Evolutionary conservation across 2,888 invertebrate genomes (phyloP), one percentile per base, ranked within the genome.

Genomic region (Temnothorax unifasciatus): DNA sequence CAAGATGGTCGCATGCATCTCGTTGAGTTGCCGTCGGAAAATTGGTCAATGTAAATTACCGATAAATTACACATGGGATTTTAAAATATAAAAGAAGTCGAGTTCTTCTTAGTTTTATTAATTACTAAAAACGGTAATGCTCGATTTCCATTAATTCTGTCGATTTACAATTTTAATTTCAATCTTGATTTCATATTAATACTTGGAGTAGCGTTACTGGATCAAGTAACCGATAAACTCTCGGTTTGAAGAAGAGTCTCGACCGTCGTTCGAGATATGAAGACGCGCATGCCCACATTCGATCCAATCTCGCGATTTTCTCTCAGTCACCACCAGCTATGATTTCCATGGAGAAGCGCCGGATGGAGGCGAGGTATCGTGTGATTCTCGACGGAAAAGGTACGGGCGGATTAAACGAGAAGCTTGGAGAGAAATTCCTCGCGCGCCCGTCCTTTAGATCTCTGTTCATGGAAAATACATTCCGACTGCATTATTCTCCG

Each of bases 391-490:
- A 68, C 29, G 21, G 68, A 15, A 77, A 64, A 77, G 52, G 54
- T 41, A 54, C 66, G 54, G 52, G 68, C 68, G 54, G 77, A 77
- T 77, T 77, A 77, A 77, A 77, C 77, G 77, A 68, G 64, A 21
- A 76, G 76, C 64, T 52, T n/a, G 38, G 50, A 41, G 54, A 68
- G 68, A 68, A 77, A 77, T 68, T 77, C 54, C 54, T 57, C 76
- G 76, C 64, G 38, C 25, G 34, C 25, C n/a, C 29, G 76, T 50
- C 47, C 21, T 21, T 25, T 11, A 29, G 29, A 68, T 68, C 68
- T 68, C 77, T 44, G 54, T 68, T 68, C 69, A 77, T 77, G 54
- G 77, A 77, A 77, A 77, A 77, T 77, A 68, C 77, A 77, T 77
- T 54, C 54, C 54, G 54, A 44, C 77, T 68, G 68, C 77, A 77